Base-by-base conservation (phyloP, 2,113 vertebrate genomes). In the Dolichotis patagonum region DNA sequence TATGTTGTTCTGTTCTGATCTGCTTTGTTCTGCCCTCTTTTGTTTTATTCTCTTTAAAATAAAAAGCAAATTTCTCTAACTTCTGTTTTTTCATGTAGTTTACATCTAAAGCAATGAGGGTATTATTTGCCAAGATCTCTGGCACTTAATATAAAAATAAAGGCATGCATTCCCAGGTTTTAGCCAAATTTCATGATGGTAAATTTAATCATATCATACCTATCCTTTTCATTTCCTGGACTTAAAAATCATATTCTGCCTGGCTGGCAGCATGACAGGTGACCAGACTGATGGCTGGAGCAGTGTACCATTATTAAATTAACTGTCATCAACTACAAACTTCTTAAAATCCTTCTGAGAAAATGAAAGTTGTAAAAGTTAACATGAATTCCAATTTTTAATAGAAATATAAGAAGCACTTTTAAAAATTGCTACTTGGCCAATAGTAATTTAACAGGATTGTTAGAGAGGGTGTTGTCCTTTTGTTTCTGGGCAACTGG, bases 201-300 rank as follows among this genome's bases (percentile, higher is more conserved):
- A 67, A 91, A 89, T 94, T 94, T 92, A 88, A 95, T 97, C 89
- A 88, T 41, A 96, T 85, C 94, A 60, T 88, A 67, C 32, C 52
- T 95, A 56, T 94, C 30, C 83, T 86, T 94, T 83, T 88, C 82
- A 89, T 56, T 96, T 96, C 81, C 85, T 94, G 92, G 28, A 62
- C 49, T 81, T 65, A 62, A 91, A 91, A 83, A 84, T 90, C 80
- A 83, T 56, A 14, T 2, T 71, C 5, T 41, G 56, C 14, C 52
- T 90, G 19, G 1, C 22, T 92, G 67, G 73, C 73, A 89, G 41
- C 0, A 10, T 43, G 77, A 93, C 65, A 71, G 46, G 43, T 52
- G n/a, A 65, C 43, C 52, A 24, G n/a, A 83, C 17, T 22, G 58
- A 41, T 10, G 43, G 14, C 16, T n/a, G 32, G 3, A 83, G 13